phyloP scores from a whole-genome alignment of 2,888 invertebrate genomes.

The Melanophora roralis region DNA sequence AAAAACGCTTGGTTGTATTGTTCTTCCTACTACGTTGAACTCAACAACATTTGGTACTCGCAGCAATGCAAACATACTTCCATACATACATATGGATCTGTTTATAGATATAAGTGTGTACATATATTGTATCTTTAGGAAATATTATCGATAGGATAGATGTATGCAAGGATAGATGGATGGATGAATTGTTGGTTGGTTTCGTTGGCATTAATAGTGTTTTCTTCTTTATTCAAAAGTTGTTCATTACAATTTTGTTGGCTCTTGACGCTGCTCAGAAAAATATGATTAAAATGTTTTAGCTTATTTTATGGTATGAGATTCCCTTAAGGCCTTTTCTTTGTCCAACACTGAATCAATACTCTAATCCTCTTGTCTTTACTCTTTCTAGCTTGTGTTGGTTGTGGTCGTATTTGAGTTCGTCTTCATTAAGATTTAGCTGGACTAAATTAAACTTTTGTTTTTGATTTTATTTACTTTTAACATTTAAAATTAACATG shows the following conservation, averaged over 20 bases:
- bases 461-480: slow-evolving; percentile 51
- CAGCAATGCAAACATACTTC: not conserved
- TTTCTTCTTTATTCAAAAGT: slow-evolving; percentile 24
- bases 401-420: slow-evolving; percentile 22
- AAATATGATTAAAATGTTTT: slow-evolving; percentile 41
- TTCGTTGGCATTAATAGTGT: slow-evolving; percentile 45
- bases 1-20: slow-evolving; percentile 40
- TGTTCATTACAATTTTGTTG: slow-evolving; percentile 39
- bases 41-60: slow-evolving; percentile 31
- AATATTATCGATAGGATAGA: slow-evolving; percentile 39
- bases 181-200: slow-evolving; percentile 29
- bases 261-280: not conserved
- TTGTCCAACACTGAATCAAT: slow-evolving; percentile 48
- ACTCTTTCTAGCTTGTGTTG: not conserved
- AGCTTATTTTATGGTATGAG: slow-evolving; percentile 42
- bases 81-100: not conserved
- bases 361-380: slow-evolving; percentile 30
- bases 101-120: no score
- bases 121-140: not conserved
- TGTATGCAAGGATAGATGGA: slow-evolving; percentile 34
- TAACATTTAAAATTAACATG: slow-evolving; percentile 55
- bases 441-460: slow-evolving; percentile 31
- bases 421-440: slow-evolving; percentile 46
- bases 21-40: slow-evolving; percentile 36
- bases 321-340: slow-evolving; percentile 53